Conservation (phyloP, 1,140 invertebrate genomes). For the Zophobas atratus region DNA sequence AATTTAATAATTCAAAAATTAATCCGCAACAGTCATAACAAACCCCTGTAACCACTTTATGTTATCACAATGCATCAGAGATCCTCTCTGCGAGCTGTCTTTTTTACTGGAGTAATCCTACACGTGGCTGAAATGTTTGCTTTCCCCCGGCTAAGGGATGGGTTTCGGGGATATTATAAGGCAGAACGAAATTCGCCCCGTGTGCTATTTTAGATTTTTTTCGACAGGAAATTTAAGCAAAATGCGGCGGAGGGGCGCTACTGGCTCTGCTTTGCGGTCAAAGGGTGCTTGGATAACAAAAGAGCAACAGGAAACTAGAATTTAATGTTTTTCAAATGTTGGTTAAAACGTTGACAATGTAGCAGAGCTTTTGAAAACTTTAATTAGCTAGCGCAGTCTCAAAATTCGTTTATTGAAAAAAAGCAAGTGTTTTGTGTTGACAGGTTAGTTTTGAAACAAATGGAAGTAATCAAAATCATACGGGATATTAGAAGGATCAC, state of each 20-base stretch:
- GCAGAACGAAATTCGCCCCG: not conserved
- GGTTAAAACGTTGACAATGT: no score
- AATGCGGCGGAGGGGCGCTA: not conserved
- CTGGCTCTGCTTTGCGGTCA: no score
- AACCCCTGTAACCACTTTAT: constrained; percentile 64
- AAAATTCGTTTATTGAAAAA: no score
- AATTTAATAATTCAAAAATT: constrained; percentile 65
- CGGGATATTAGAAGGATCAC: no score
- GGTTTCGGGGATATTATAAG: constrained; percentile 19
- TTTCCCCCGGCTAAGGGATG: constrained; percentile 38
- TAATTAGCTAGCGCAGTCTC: no score
- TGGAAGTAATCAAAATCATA: no score
- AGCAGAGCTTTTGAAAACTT: no score
- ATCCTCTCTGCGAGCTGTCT: constrained; percentile 56
- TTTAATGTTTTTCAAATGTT: no score
- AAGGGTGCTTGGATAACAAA: no score
- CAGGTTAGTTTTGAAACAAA: no score
- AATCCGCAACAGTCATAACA: constrained; percentile 64
- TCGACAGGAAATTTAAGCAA: not conserved
- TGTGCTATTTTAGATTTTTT: constrained; percentile 1
- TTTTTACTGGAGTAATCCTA: constrained; percentile 62
- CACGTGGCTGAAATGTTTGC: constrained; percentile 58
- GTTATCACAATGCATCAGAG: constrained; percentile 63
- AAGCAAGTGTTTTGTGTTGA: no score
- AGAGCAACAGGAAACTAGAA: no score